Evolutionary conservation across 2,888 invertebrate genomes (phyloP).

Genomic region (Hermaeophaga mercurialis): DNA sequence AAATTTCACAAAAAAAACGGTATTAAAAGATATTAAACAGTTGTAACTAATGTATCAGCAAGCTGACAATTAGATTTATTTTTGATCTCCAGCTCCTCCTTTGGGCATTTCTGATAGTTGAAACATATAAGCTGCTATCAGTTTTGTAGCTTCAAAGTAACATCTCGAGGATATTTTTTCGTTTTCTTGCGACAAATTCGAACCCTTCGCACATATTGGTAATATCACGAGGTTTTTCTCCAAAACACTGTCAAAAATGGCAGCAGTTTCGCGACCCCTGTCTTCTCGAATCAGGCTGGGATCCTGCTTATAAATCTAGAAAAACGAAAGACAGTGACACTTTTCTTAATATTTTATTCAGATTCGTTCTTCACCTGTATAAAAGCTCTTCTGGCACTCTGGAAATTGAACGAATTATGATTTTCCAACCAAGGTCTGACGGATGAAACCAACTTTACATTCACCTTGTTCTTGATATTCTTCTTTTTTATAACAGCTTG

Average conservation of each 20-base stretch:
- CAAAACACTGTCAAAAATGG: constrained; percentile 53
- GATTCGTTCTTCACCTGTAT: constrained; percentile 50
- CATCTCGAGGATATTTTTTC: constrained; percentile 56
- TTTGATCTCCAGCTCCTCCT: not conserved
- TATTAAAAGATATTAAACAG: too few species aligned
- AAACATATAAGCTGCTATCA: constrained; percentile 57
- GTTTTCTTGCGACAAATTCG: constrained; percentile 51
- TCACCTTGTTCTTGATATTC: constrained; percentile 51
- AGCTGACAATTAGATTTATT: too few species aligned
- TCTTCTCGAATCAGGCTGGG: constrained; percentile 58
- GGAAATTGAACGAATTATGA: constrained; percentile 51
- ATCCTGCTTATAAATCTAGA: constrained; percentile 58
- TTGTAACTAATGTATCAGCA: too few species aligned
- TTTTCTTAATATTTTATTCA: not conserved
- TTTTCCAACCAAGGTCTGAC: constrained; percentile 57
- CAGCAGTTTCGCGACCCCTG: constrained; percentile 51
- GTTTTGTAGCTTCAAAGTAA: constrained; percentile 57
- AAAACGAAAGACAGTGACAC: too few species aligned
- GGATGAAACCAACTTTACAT: constrained; percentile 45
- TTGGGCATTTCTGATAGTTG: constrained; percentile 36
- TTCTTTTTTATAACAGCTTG: constrained; percentile 46
- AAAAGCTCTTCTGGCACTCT: constrained; percentile 56
- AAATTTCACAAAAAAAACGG: too few species aligned
- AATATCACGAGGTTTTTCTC: constrained; percentile 55
- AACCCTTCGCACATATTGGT: constrained; percentile 52